Evolutionary conservation across 2,797 vertebrate species (phyloP).

Genomic region (Schizopygopsis malacanthus): DNA sequence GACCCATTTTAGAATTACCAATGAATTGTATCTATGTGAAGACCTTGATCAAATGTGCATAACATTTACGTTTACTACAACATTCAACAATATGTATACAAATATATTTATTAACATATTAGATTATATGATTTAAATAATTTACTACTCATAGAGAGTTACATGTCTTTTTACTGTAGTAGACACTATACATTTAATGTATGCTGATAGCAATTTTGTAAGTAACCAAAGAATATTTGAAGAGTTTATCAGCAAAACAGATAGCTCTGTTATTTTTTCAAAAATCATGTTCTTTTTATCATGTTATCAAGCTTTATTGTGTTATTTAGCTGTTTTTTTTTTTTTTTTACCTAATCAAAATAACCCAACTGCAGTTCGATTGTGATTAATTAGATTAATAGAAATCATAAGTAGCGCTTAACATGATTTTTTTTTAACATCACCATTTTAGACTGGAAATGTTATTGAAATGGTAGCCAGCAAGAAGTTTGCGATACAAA

Average conservation of each 20-base stretch:
- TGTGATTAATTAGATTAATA: too few species aligned
- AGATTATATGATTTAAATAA: background rate
- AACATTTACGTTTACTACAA: background rate
- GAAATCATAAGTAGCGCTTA: background rate
- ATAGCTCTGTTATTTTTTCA: too few species aligned
- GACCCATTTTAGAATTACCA: background rate
- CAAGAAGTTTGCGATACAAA: too few species aligned
- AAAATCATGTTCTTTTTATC: too few species aligned
- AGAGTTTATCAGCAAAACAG: too few species aligned
- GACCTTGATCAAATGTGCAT: background rate
- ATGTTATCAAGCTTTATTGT: too few species aligned
- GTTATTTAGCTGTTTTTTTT: too few species aligned
- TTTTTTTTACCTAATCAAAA: too few species aligned
- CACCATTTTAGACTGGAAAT: too few species aligned
- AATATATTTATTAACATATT: background rate
- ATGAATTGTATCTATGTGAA: background rate
- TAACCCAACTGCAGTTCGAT: too few species aligned
- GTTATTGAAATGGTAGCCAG: too few species aligned
- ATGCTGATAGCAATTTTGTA: background rate
- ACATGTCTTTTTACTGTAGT: background rate
- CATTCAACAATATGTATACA: background rate
- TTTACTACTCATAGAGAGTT: background rate
- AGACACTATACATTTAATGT: background rate
- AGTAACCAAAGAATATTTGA: background rate
- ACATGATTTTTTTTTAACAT: too few species aligned